Conservation (phyloP, 2,888 invertebrate species). For the Agrotis ipsilon region DNA sequence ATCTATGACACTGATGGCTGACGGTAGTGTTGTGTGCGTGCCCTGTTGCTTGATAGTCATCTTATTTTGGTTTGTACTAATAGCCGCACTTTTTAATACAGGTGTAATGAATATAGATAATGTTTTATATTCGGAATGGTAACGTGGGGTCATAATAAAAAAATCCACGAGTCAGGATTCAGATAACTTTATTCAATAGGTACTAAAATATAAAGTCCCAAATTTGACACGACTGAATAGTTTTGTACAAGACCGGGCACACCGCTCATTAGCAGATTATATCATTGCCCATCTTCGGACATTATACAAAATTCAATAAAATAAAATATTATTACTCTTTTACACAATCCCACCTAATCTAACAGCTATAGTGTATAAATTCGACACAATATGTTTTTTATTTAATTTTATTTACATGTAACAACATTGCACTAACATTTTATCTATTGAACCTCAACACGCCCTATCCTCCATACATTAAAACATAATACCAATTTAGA, state of each 20-base stretch:
- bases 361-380: conserved; percentile 70
- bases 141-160: background rate
- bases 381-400: conserved; percentile 70
- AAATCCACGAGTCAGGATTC: conserved; percentile 61
- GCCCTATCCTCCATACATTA: conserved; percentile 45
- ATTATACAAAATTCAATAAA: conserved; percentile 71
- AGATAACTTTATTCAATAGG: conserved; percentile 81
- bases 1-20: conserved; percentile 37
- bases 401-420: conserved; percentile 73
- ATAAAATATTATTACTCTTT: conserved; percentile 69
- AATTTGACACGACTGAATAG: conserved; percentile 79
- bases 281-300: conserved; percentile 51
- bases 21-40: conserved; percentile 39
- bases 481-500: conserved; percentile 55
- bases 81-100: background rate
- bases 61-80: conserved; percentile 34
- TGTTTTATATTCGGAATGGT: background rate
- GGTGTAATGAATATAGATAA: background rate
- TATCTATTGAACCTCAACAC: conserved; percentile 52
- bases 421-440: conserved; percentile 67
- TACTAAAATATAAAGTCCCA: conserved; percentile 80
- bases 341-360: conserved; percentile 69
- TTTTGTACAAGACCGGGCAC: conserved; percentile 65
- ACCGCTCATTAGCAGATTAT: conserved; percentile 47
- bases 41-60: conserved; percentile 45